Percentiles rank a stretch among this genome's conserved stretches.
phyloP scores from a whole-genome alignment of 1,140 invertebrate genomes.

The Euborellia annulipes region DNA sequence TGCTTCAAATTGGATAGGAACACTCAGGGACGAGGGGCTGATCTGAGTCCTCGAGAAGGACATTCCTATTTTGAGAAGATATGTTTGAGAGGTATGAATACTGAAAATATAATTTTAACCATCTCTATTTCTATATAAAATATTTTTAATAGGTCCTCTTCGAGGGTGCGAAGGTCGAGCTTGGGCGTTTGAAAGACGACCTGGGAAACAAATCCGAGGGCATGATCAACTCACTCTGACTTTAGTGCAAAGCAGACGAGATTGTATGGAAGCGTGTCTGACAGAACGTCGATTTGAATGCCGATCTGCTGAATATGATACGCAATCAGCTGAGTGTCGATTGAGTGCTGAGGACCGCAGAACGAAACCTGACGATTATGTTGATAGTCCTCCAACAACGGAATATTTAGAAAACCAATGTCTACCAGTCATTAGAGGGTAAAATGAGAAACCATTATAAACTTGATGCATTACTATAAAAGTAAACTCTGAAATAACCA shows the following conservation, averaged over 20 bases:
- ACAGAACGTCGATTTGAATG: slow-evolving; percentile 27
- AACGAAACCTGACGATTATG: slow-evolving; percentile 25
- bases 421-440: slow-evolving; percentile 14
- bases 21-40: slow-evolving; percentile 29
- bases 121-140: too few species aligned
- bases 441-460: too few species aligned
- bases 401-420: slow-evolving; percentile 37
- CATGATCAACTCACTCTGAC: slow-evolving; percentile 24
- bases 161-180: slow-evolving; percentile 25
- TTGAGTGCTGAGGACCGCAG: slow-evolving; percentile 29
- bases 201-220: slow-evolving; percentile 29
- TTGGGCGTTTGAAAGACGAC: slow-evolving; percentile 34
- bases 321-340: slow-evolving; percentile 27
- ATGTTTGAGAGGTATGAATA: slow-evolving; percentile 27
- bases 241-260: slow-evolving; percentile 27
- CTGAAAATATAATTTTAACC: too few species aligned
- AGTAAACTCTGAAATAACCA: too few species aligned
- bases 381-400: slow-evolving; percentile 24
- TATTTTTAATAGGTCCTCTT: slow-evolving; percentile 2
- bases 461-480: too few species aligned
- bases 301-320: slow-evolving; percentile 32
- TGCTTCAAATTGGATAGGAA: slow-evolving; percentile 33
- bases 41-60: slow-evolving; percentile 26
- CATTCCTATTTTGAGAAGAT: slow-evolving; percentile 35
- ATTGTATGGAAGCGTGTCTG: slow-evolving; percentile 32